Evolutionary conservation across 2,113 vertebrate genomes (phyloP).

Genomic region (Menura novaehollandiae): DNA sequence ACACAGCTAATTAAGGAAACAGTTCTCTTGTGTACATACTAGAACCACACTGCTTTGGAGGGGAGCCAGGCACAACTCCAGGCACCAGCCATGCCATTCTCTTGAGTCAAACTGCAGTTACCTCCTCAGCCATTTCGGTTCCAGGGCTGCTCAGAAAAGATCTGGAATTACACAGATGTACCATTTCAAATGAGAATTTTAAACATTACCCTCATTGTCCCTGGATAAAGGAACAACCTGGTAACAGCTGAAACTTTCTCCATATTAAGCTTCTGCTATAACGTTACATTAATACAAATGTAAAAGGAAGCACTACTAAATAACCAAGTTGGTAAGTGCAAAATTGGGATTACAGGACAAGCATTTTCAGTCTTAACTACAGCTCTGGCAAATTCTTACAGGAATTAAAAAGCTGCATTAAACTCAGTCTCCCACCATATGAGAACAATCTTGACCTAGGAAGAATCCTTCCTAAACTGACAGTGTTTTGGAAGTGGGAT

Average conservation of each 20-base stretch:
- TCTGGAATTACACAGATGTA: not conserved
- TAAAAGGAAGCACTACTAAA: not conserved
- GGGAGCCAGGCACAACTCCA: not conserved
- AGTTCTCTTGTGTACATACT: not conserved
- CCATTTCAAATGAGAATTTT: not conserved
- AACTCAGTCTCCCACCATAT: not conserved
- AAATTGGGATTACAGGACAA: not conserved
- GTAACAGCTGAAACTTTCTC: not conserved
- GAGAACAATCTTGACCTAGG: not conserved
- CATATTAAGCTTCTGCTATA: not conserved
- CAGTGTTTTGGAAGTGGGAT: not conserved
- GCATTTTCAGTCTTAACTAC: not conserved
- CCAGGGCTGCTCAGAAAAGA: not conserved
- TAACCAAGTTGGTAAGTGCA: not conserved
- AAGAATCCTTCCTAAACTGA: not conserved
- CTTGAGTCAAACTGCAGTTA: not conserved
- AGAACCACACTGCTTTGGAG: not conserved
- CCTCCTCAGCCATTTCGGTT: not conserved
- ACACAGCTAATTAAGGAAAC: conserved; percentile 3
- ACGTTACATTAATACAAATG: not conserved
- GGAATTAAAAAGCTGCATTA: not conserved
- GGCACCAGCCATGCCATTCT: not conserved
- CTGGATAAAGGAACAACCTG: not conserved
- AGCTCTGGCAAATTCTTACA: not conserved
- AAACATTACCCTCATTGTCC: not conserved